Evolutionary conservation across 2,113 vertebrate genomes (phyloP).

Genomic region (Actinemys pallida): DNA sequence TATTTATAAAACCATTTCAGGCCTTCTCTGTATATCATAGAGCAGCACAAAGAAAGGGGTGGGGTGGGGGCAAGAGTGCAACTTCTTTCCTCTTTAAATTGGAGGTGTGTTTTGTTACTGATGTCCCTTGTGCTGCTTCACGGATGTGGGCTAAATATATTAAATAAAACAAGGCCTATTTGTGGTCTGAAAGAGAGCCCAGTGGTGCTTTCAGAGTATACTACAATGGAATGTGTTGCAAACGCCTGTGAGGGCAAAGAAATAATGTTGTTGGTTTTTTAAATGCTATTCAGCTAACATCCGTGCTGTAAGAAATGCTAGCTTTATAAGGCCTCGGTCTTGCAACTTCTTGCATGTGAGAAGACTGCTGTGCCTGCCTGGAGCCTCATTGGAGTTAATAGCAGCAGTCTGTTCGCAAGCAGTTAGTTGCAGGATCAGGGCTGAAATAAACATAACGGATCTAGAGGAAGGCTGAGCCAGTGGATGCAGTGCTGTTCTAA

Average conservation of each 20-base stretch:
- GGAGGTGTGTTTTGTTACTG: not conserved
- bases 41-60: not conserved
- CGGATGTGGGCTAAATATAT: fast-evolving
- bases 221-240: fast-evolving
- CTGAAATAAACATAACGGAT: not conserved
- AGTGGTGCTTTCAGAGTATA: not conserved
- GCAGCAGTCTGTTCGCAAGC: not conserved
- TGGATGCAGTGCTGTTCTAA: not conserved
- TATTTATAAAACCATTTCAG: not conserved
- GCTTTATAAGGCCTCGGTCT: not conserved
- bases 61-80: not conserved
- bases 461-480: not conserved
- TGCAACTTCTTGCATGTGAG: fast-evolving
- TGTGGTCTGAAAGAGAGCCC: fast-evolving
- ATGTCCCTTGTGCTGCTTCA: not conserved
- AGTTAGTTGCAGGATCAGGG: fast-evolving
- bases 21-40: not conserved
- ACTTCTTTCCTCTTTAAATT: not conserved
- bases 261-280: not conserved
- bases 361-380: not conserved
- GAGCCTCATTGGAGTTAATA: not conserved
- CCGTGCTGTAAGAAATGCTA: not conserved
- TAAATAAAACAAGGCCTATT: not conserved
- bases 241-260: not conserved
- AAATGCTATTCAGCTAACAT: not conserved